Evolutionary conservation across 2,797 vertebrate species (phyloP).

Genomic region (Amphiprion clarkii): DNA sequence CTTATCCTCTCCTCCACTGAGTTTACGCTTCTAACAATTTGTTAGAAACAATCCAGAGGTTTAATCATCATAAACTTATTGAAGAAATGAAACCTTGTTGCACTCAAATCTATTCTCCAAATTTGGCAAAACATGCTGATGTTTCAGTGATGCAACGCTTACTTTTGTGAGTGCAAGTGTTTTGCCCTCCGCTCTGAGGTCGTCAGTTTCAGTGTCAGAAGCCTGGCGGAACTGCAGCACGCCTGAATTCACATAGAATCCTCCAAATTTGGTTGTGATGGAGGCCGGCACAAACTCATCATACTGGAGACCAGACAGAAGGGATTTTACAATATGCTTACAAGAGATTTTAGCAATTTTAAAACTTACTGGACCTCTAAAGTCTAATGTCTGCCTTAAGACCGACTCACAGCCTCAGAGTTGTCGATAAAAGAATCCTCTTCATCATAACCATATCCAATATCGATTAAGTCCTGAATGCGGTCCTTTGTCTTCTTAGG

Average conservation of each 20-base stretch:
- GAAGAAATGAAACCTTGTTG: not conserved
- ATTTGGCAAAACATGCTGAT: not conserved
- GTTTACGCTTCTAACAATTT: constrained; percentile 88
- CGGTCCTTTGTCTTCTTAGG: constrained; percentile 89
- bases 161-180: constrained; percentile 87
- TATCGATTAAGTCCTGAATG: constrained; percentile 94
- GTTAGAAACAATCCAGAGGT: not conserved
- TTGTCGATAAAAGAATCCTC: constrained; percentile 99
- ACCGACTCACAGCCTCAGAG: constrained; percentile 93
- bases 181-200: constrained; percentile 84
- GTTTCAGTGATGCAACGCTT: constrained; percentile 23
- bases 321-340: not conserved
- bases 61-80: no score
- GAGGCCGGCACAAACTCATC: constrained; percentile 96
- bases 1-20: constrained; percentile 84
- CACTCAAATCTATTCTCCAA: not conserved
- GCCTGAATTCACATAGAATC: constrained; percentile 97
- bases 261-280: constrained; percentile 93
- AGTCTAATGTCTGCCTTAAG: not conserved
- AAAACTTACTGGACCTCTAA: not conserved
- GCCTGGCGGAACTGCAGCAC: constrained; percentile 91
- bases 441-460: constrained; percentile 96
- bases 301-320: constrained; percentile 77
- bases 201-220: constrained; percentile 87
- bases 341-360: no score